Percentiles rank a stretch among this genome's conserved stretches.
Conservation (phyloP, 37 sponge, comb jelly and placozoan genomes). For the Theonella swinhoei region DNA sequence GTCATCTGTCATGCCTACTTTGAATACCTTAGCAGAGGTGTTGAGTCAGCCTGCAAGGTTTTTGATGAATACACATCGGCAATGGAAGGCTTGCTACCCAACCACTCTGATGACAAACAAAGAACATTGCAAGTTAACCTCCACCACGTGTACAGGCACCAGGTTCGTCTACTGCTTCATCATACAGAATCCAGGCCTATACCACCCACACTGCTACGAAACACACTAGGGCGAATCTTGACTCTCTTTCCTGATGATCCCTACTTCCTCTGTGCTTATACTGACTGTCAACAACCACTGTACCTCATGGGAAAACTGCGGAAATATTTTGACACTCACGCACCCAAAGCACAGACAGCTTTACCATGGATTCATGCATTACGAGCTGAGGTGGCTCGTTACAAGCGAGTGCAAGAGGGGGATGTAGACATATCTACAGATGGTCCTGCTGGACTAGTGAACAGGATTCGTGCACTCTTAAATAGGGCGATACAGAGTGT, state of each 20-base stretch:
- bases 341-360: conserved; percentile 3
- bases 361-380: conserved; percentile 60
- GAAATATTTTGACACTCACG: conserved; percentile 46
- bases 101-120: background rate
- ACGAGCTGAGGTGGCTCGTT: conserved; percentile 47
- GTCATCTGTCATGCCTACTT: conserved; percentile 50
- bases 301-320: conserved; percentile 63
- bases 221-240: conserved; percentile 35
- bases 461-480: conserved; percentile 66
- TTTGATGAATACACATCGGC: background rate
- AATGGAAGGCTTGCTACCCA: background rate
- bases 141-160: conserved; percentile 15
- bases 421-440: conserved; percentile 17
- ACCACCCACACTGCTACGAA: conserved; percentile 35
- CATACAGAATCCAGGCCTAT: conserved; percentile 9
- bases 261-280: conserved; percentile 31
- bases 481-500: conserved; percentile 43
- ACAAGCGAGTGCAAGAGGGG: conserved; percentile 11
- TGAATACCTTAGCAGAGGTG: conserved; percentile 40
- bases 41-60: conserved; percentile 15
- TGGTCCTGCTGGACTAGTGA: conserved; percentile 27
- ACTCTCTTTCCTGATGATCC: conserved; percentile 51
- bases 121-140: background rate
- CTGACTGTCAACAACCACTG: conserved; percentile 44
- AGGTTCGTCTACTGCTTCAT: conserved; percentile 32